Percentiles rank a stretch among this genome's conserved stretches.
Conservation (phyloP, 2,113 vertebrate genomes). For the Scophthalmus maximus region DNA sequence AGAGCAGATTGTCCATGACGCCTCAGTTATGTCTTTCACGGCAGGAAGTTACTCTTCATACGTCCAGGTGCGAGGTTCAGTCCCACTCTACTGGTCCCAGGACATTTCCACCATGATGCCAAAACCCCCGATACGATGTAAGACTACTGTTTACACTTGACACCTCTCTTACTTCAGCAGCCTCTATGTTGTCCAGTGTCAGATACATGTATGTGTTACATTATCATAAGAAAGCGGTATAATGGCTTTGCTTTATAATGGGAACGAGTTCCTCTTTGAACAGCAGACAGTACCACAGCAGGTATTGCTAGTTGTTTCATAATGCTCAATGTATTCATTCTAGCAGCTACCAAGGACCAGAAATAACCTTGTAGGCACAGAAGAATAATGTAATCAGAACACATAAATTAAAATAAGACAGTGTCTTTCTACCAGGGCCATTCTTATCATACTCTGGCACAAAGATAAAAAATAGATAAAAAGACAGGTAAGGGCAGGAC, state of each 20-base stretch:
- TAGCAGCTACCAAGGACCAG: background rate
- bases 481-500: slow-evolving; percentile 43
- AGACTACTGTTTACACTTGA: slow-evolving; percentile 38
- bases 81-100: slow-evolving; percentile 98
- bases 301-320: background rate
- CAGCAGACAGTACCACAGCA: slow-evolving; percentile 11
- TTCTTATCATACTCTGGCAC: slow-evolving; percentile 20
- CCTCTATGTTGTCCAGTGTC: background rate
- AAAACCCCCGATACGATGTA: slow-evolving; percentile 96
- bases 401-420: slow-evolving; percentile 8
- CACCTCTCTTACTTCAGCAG: background rate
- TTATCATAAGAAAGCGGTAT: too few relatives aligned
- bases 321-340: slow-evolving; percentile 5
- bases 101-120: slow-evolving; percentile 99
- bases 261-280: background rate
- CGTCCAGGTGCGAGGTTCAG: slow-evolving; percentile 95
- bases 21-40: slow-evolving; percentile 94
- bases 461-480: slow-evolving; percentile 1
- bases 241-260: background rate
- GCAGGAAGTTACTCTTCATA: slow-evolving; percentile 97
- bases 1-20: slow-evolving; percentile 95
- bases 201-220: background rate
- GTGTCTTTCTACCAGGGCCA: background rate
- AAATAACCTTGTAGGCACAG: slow-evolving; percentile 20
- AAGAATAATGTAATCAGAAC: slow-evolving; percentile 7